These are phyloP conservation scores for Pediacus dermestoides DNA, from an alignment of 2,888 invertebrate species.

Conservation along the genomic window DNA sequence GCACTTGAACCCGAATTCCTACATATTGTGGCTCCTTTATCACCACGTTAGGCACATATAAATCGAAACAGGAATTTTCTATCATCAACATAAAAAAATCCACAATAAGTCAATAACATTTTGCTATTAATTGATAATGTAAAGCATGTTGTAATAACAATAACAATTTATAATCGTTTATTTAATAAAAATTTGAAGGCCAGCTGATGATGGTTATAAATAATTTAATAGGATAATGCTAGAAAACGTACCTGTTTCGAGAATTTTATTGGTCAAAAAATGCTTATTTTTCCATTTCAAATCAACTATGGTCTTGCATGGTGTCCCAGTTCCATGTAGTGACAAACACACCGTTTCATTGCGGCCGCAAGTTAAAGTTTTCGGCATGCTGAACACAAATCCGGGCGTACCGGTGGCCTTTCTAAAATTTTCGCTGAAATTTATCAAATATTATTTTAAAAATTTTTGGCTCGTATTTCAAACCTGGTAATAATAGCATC, in stretches of 20 bases:
- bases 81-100: background rate
- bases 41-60: slow-evolving; percentile 33
- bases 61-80: slow-evolving; percentile 44
- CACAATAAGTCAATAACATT: background rate
- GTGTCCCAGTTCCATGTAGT: slow-evolving; percentile 35
- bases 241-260: slow-evolving; percentile 39
- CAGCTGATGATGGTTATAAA: no score
- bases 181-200: no score
- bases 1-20: slow-evolving; percentile 40
- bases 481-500: no score
- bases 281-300: slow-evolving; percentile 43
- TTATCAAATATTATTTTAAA: no score
- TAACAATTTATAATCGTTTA: background rate
- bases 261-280: slow-evolving; percentile 32
- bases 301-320: slow-evolving; percentile 37
- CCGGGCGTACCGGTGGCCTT: no score
- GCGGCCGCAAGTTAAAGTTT: slow-evolving; percentile 39
- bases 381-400: slow-evolving; percentile 44
- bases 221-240: background rate
- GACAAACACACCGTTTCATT: slow-evolving; percentile 45
- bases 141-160: background rate
- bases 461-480: no score
- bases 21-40: slow-evolving; percentile 37
- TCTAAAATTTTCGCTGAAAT: no score
- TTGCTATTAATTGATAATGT: no score